phyloP scores from a whole-genome alignment of 1,140 invertebrate genomes.

The Bursaphelenchus mucronatus region DNA sequence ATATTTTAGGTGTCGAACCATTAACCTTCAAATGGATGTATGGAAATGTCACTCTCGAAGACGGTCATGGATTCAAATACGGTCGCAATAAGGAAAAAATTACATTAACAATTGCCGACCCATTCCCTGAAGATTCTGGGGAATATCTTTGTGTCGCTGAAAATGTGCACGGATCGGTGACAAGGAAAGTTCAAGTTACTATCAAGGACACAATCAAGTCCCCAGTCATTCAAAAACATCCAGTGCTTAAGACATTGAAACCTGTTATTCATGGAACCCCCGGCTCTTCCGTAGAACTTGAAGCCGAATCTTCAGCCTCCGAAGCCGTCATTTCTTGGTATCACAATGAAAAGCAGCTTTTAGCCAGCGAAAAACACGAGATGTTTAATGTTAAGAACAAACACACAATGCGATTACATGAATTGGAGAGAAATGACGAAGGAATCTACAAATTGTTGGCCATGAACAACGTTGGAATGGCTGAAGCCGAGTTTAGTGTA shows the following conservation, averaged over 20 bases:
- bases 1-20: slow-evolving; percentile 45
- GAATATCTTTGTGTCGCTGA: slow-evolving; percentile 83
- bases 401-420: slow-evolving; percentile 42
- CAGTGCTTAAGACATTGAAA: background rate
- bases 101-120: slow-evolving; percentile 64
- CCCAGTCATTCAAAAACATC: background rate
- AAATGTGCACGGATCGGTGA: slow-evolving; percentile 66
- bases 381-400: slow-evolving; percentile 35
- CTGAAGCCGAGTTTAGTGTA: slow-evolving; percentile 26
- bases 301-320: slow-evolving; percentile 23
- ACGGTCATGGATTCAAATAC: slow-evolving; percentile 43
- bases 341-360: slow-evolving; percentile 28
- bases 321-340: slow-evolving; percentile 53
- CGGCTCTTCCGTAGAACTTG: slow-evolving; percentile 7
- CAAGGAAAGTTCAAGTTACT: slow-evolving; percentile 35
- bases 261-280: slow-evolving; percentile 5
- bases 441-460: slow-evolving; percentile 46
- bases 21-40: slow-evolving; percentile 44
- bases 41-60: slow-evolving; percentile 41
- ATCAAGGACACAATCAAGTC: slow-evolving; percentile 35
- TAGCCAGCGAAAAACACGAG: slow-evolving; percentile 41
- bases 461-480: slow-evolving; percentile 44
- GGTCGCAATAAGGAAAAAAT: slow-evolving; percentile 30
- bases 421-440: slow-evolving; percentile 37
- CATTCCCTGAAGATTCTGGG: slow-evolving; percentile 80